Percentiles rank a stretch among this genome's conserved stretches.
These are phyloP conservation scores for Cephalopholis sonnerati DNA, from an alignment of 2,113 vertebrate genomes.

Conservation along the genomic window DNA sequence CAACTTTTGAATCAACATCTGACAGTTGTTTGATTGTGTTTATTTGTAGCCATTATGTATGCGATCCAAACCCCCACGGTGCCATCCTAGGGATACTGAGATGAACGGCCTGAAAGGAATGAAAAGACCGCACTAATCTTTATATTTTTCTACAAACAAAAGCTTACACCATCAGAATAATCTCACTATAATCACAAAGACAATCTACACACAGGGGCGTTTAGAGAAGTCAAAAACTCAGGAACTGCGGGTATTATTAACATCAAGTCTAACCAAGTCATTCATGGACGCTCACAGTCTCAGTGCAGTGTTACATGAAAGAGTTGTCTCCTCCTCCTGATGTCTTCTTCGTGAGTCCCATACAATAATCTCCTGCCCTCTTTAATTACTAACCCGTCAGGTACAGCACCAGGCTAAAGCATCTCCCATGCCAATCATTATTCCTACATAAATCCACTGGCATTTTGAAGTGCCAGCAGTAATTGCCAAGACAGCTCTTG, in stretches of 20 bases:
- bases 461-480: constrained; percentile 59
- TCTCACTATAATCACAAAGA: neutral
- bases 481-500: constrained; percentile 63
- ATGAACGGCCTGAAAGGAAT: neutral
- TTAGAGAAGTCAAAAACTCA: neutral
- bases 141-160: neutral
- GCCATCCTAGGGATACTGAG: neutral
- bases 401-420: constrained; percentile 45
- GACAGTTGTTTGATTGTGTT: constrained; percentile 3
- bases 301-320: constrained; percentile 19
- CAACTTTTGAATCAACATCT: neutral
- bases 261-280: neutral
- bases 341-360: constrained; percentile 44
- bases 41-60: neutral
- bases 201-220: neutral
- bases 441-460: constrained; percentile 52
- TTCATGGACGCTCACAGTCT: constrained; percentile 11
- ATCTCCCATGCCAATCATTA: constrained; percentile 70
- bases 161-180: neutral
- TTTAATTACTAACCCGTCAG: constrained; percentile 75
- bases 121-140: neutral
- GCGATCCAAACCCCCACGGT: neutral
- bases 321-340: constrained; percentile 37
- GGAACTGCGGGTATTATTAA: constrained; percentile 12
- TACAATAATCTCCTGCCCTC: constrained; percentile 64